Evolutionary conservation across 2,888 invertebrate species (phyloP), one percentile per base, ranked within the genome.

Genomic region (Helicoverpa assulta): DNA sequence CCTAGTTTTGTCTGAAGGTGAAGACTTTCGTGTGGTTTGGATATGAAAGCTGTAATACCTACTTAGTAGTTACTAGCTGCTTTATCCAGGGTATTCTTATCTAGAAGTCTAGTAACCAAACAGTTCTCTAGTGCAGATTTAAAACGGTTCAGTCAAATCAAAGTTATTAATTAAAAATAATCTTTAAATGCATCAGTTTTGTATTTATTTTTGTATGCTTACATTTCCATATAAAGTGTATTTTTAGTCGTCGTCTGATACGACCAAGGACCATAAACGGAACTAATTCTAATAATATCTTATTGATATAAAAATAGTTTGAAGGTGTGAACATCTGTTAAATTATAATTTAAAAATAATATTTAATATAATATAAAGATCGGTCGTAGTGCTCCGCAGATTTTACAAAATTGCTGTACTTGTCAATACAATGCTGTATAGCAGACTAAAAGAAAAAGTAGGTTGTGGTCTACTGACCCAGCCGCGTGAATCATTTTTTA

Each of bases 1-100:
- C 76, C 73, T 81, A 71, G 51, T 78, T 66, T 54, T 50, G 60
- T 47, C 58, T 54, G 65, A 71, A 81, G 70, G 83, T 78, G 65
- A 71, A 66, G 53, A 51, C n/a, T 43, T 73, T 66, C 58, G 69
- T 66, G 65, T 67, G 16, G 67, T 60, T 64, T 61, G 53, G 40
- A 56, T 62, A 10, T 53, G 69, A 43, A 60, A 63, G 62, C 51
- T 68, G 55, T 70, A 65, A 67, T 67, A 75, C 43, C n/a, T n/a
- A n/a, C n/a, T 53, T 18, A 64, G 55, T 21, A 55, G 70, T 76
- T 59, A 70, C 14, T 47, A n/a, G 33, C 54, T 67, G 62, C 55
- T 55, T 68, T 52, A 26, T 7, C 12, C 5, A 21, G 37, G 40
- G 70, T n/a, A 59, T 51, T 16, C 33, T 60, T n/a, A n/a, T n/a